These are phyloP conservation scores for Falcunculus frontatus DNA, from an alignment of 2,113 vertebrate genomes.

Conservation along the genomic window DNA sequence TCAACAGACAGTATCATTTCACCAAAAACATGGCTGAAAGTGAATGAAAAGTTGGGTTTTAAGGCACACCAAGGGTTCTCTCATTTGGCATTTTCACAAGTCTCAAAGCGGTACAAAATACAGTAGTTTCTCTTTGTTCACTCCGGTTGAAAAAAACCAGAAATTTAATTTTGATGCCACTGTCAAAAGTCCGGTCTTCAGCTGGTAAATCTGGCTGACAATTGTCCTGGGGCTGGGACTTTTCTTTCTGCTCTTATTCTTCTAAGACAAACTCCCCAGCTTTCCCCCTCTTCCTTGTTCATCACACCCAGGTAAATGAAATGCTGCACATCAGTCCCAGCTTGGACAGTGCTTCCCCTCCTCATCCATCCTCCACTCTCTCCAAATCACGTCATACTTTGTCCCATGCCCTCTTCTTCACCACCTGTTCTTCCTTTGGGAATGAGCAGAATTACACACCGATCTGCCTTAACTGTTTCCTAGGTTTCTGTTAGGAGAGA, in stretches of 20 bases:
- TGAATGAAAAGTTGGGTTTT: background rate
- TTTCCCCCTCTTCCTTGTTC: background rate
- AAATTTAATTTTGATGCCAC: background rate
- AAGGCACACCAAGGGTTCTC: background rate
- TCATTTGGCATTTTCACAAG: background rate
- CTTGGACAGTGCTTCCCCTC: background rate
- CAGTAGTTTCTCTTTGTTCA: background rate
- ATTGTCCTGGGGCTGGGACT: background rate
- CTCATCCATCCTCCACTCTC: background rate
- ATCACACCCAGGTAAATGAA: background rate
- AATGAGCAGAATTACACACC: background rate
- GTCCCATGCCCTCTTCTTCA: background rate
- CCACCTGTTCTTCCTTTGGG: background rate
- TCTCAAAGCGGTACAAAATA: background rate
- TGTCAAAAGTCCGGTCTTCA: background rate
- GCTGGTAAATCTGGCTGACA: background rate
- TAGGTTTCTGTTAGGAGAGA: background rate
- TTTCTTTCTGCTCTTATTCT: background rate
- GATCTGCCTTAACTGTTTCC: background rate
- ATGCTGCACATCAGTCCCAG: background rate
- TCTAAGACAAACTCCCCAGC: background rate
- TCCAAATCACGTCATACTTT: background rate
- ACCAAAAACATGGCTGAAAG: background rate
- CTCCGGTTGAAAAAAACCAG: background rate
- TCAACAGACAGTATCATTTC: background rate